Base-by-base conservation (phyloP, 2,888 invertebrate species). In the Sepiola atlantica region DNA sequence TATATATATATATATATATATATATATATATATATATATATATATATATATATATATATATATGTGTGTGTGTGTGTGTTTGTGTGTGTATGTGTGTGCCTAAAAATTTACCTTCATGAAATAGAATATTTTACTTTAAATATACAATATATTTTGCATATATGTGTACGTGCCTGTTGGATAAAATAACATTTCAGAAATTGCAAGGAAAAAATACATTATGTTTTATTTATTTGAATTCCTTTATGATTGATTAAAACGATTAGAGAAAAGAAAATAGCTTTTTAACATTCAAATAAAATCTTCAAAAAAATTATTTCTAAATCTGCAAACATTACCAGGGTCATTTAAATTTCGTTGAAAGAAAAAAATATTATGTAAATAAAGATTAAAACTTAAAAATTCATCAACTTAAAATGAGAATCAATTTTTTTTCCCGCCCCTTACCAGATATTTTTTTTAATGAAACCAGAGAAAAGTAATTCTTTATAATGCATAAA, bases 201-300 rank as follows among this genome's bases (percentile, higher is more conserved):
- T 8, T 10, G 0, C 8, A 10, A 32, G 32, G 32, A 77, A 32
- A 77, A 32, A 77, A 12, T 77, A n/a, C n/a, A 16, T 32, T 77
- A n/a, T n/a, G n/a, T n/a, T 77, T n/a, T 77, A n/a, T 77, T n/a
- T 32, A 77, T 77, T n/a, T n/a, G 77, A n/a, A 77, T 77, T 77
- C 32, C 77, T 77, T 77, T n/a, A 77, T 77, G 77, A 77, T n/a
- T 77, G 77, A 77, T 77, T 77, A 77, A 77, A 77, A 77, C 24
- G 28, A 28, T 0, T 24, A 8, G n/a, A n/a, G 32, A 16, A 77
- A 77, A 77, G n/a, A 12, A 32, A 32, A 14, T 8, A 8, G 45
- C 45, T 45, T 45, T 77, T 77, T n/a, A n/a, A 77, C n/a, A n/a
- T 77, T 77, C 77, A 77, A 18, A 77, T 77, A 77, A 77, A 32